Percentiles rank a stretch among this genome's conserved stretches.
These are phyloP conservation scores for Oreonectes daqikongensis DNA, from an alignment of 2,797 vertebrate genomes.

Conservation along the genomic window DNA sequence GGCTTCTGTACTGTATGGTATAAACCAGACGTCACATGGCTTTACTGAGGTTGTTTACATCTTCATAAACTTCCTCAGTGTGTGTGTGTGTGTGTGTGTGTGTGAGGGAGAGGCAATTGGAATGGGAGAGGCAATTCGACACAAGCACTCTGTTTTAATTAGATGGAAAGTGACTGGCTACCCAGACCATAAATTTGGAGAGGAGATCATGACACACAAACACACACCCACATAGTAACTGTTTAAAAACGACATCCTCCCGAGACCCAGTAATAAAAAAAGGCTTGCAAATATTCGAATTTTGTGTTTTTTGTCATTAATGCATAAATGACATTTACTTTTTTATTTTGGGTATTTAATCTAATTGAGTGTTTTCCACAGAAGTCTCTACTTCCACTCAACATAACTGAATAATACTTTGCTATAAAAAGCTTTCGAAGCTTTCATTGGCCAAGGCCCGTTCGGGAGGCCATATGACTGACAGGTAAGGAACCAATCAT, in stretches of 20 bases:
- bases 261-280: neutral
- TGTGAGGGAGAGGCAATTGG: slow-evolving; percentile 30
- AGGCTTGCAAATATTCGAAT: neutral
- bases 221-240: slow-evolving; percentile 46
- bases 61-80: slow-evolving; percentile 30
- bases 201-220: slow-evolving; percentile 6
- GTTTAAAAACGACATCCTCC: slow-evolving; percentile 25
- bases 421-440: too few relatives aligned
- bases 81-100: slow-evolving; percentile 12
- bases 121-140: slow-evolving; percentile 68
- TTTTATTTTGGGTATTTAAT: neutral
- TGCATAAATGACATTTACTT: neutral
- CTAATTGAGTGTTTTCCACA: neutral
- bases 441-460: too few relatives aligned
- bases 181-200: slow-evolving; percentile 68
- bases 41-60: slow-evolving; percentile 58
- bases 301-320: neutral
- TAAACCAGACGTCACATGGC: slow-evolving; percentile 58
- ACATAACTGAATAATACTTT: neutral
- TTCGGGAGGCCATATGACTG: too few relatives aligned
- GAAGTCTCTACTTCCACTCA: neutral
- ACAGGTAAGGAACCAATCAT: too few relatives aligned
- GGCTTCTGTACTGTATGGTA: slow-evolving; percentile 57
- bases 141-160: slow-evolving; percentile 76
- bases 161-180: slow-evolving; percentile 70